These are phyloP conservation scores for Epiblema foenella DNA, from an alignment of 2,888 invertebrate species.

Conservation along the genomic window DNA sequence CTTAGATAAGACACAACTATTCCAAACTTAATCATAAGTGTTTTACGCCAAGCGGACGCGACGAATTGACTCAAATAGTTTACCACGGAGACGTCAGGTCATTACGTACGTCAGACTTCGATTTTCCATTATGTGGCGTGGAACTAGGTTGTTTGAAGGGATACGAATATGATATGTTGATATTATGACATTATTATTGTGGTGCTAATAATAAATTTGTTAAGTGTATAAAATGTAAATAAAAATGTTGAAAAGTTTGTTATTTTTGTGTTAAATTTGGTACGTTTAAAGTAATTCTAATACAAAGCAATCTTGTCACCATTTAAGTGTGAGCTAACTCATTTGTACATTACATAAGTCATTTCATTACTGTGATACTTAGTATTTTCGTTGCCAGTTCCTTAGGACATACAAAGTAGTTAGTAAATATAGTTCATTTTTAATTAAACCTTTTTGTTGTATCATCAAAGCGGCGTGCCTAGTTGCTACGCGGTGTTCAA, in stretches of 20 bases:
- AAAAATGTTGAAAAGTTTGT: constrained; percentile 10
- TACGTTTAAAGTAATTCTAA: not conserved
- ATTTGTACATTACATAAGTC: not conserved
- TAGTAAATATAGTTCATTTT: not conserved
- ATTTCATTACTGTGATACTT: constrained; percentile 17
- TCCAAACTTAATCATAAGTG: constrained; percentile 6
- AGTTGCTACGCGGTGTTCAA: too few species aligned
- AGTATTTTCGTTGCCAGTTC: constrained; percentile 3
- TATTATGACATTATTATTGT: constrained; percentile 20
- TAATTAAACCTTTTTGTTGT: not conserved
- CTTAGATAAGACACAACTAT: constrained; percentile 17
- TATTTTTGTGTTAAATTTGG: constrained; percentile 24
- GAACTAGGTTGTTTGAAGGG: not conserved
- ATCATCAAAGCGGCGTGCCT: too few species aligned
- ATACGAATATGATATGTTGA: not conserved
- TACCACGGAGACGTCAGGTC: not conserved
- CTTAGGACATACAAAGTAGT: constrained; percentile 5
- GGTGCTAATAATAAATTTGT: constrained; percentile 27
- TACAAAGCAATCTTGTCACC: constrained; percentile 3
- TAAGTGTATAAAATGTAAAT: constrained; percentile 29
- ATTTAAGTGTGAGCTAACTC: not conserved
- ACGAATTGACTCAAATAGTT: not conserved
- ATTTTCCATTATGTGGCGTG: not conserved
- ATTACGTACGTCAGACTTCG: not conserved
- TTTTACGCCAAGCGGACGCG: not conserved